Base-by-base conservation (phyloP, 2,888 invertebrate species). In the Bursaphelenchus okinawaensis region DNA sequence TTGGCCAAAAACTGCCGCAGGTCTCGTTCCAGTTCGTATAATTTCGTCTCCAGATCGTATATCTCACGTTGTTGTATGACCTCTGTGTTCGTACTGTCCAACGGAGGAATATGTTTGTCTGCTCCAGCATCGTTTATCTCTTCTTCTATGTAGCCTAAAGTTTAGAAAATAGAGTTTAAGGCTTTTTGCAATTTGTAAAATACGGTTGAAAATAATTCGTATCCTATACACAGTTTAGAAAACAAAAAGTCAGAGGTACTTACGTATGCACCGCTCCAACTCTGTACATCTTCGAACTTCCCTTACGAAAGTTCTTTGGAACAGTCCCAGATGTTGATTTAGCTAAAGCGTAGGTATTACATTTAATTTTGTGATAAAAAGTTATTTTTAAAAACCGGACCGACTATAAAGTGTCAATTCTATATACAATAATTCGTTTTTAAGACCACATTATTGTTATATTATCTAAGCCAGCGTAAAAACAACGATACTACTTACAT, bases 271-370 rank as follows among this genome's bases (percentile, higher is more conserved):
- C 16, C 82, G 63, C 62, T 83, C 96, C 84, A 98, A 95, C 86
- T 96, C 96, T 85, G 96, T 95, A 84, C 94, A 96, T 59, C 96
- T 89, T 57, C 95, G 89, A 52, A 96, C 93, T 85, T 96, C 95
- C 84, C 92, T 93, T 67, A 96, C 95, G 86, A 95, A 96, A 84
- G 95, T 95, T 72, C 95, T 88, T 89, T 96, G 95, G 84, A 96
- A 96, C 52, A 93, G 92, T 86, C 94, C 96, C 27, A 94, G 92
- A 85, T 94, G 92, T 1, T 93, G 92, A 86, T 95, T 96, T 68
- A 95, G 86, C 95, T 96, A 83, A 50, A 85, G 83, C 20, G 22
- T 23, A 8, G 22, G 9, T 19, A 20, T 60, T 60, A 9, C 7
- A 19, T 8, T 4, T 20, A 19, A 23, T 7, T 61, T 8, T 28